Conservation (phyloP, 2,888 invertebrate species). For the Lithophane socia region DNA sequence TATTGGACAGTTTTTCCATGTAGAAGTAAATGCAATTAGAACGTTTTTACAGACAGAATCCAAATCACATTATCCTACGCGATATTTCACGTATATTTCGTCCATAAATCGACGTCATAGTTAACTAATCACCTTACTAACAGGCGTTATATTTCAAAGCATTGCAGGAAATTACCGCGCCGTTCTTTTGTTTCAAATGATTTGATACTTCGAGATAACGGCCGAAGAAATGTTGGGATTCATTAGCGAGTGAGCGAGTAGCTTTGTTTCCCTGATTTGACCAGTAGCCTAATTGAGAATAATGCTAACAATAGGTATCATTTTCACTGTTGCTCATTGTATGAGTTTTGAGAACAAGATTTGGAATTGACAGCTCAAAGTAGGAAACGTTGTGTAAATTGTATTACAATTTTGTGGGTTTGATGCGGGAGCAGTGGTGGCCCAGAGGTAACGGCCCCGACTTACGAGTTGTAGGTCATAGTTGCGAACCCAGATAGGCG, state of each 20-base stretch:
- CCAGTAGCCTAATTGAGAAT: slow-evolving; percentile 20
- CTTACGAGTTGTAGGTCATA: too few relatives aligned
- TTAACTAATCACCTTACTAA: slow-evolving; percentile 59
- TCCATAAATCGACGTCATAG: slow-evolving; percentile 55
- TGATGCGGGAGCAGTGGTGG: too few relatives aligned
- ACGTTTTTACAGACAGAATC: not conserved
- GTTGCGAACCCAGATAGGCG: too few relatives aligned
- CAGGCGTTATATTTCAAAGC: slow-evolving; percentile 46
- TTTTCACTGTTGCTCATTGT: not conserved
- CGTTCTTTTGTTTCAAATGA: slow-evolving; percentile 63
- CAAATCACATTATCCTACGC: not conserved
- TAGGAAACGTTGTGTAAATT: not conserved
- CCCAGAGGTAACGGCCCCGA: too few relatives aligned
- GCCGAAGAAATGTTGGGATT: slow-evolving; percentile 35
- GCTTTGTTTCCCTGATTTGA: slow-evolving; percentile 29
- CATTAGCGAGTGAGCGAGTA: slow-evolving; percentile 47
- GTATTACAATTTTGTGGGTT: not conserved
- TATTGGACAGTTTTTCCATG: not conserved
- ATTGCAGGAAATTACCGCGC: slow-evolving; percentile 60
- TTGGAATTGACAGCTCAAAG: not conserved
- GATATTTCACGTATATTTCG: slow-evolving; percentile 15
- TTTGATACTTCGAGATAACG: slow-evolving; percentile 64
- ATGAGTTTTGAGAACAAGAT: not conserved
- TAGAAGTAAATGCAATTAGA: not conserved
- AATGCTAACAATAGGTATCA: not conserved